A percentile compares a stretch with the other conserved stretches of the same genome.
Evolutionary conservation across 2,113 vertebrate genomes (phyloP).

Genomic region (Odobenus rosmarus): DNA sequence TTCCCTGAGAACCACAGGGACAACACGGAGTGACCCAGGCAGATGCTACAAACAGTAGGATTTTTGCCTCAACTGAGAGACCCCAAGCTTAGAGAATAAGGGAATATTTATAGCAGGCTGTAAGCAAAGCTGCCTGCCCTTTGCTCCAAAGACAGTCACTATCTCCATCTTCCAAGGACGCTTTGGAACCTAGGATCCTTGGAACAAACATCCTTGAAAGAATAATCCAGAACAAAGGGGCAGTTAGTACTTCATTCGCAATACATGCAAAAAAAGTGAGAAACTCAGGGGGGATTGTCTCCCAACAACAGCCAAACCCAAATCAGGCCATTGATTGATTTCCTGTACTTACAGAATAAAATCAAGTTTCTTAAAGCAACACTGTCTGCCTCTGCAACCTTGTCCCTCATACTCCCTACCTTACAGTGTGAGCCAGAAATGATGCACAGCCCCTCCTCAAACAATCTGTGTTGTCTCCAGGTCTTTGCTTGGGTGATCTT

Average conservation of each 20-base stretch:
- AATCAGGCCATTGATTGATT: not conserved
- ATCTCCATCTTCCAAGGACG: not conserved
- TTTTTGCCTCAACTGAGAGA: not conserved
- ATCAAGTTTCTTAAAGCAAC: not conserved
- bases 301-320: not conserved
- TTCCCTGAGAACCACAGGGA: not conserved
- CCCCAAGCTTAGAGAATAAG: not conserved
- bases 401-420: not conserved
- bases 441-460: not conserved
- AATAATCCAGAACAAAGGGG: not conserved
- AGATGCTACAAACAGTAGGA: not conserved
- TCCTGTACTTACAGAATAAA: not conserved
- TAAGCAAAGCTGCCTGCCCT: not conserved
- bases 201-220: slow-evolving; percentile 10
- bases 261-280: not conserved
- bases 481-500: not conserved
- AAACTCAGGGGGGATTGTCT: not conserved
- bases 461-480: not conserved
- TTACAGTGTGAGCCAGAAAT: not conserved
- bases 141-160: not conserved
- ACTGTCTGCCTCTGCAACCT: not conserved
- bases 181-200: not conserved
- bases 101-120: too few relatives aligned
- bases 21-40: not conserved
- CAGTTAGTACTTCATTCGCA: not conserved